A percentile compares a stretch with the other conserved stretches of the same genome.
phyloP scores from a whole-genome alignment of 2,888 invertebrate species.

The Drosophila subquinaria region DNA sequence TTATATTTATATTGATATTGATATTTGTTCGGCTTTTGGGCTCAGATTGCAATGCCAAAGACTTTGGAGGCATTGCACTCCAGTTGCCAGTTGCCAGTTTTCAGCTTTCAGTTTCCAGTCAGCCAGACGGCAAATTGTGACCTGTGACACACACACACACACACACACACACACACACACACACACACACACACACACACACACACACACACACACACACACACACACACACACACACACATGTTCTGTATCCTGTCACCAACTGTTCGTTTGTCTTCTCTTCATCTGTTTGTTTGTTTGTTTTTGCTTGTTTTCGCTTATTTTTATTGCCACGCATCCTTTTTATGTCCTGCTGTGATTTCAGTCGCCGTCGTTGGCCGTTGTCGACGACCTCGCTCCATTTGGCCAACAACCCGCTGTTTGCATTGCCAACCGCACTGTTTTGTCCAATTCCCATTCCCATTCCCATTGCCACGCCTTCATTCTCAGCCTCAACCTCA shows the following conservation, averaged over 20 bases:
- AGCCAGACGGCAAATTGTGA: conserved; percentile 52
- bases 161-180: not conserved
- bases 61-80: conserved; percentile 54
- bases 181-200: not conserved
- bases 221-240: not conserved
- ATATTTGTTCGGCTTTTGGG: conserved; percentile 22
- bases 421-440: conserved; percentile 61
- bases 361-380: conserved; percentile 24
- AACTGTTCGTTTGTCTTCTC: conserved; percentile 17
- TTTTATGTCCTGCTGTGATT: conserved; percentile 75
- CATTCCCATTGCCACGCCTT: conserved; percentile 23
- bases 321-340: conserved; percentile 73
- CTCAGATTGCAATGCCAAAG: conserved; percentile 27
- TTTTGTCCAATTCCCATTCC: conserved; percentile 36
- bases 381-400: conserved; percentile 33
- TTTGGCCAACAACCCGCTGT: conserved; percentile 41
- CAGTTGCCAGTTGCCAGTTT: not conserved
- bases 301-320: conserved; percentile 65
- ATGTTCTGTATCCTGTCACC: conserved; percentile 31
- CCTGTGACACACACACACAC: conserved; percentile 20
- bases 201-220: not conserved
- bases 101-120: no score
- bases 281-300: conserved; percentile 34
- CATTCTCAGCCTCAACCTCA: not conserved
- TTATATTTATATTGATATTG: conserved; percentile 2